These are phyloP conservation scores for Dromococcyx pavoninus DNA, from an alignment of 2,797 vertebrate genomes.

Conservation along the genomic window DNA sequence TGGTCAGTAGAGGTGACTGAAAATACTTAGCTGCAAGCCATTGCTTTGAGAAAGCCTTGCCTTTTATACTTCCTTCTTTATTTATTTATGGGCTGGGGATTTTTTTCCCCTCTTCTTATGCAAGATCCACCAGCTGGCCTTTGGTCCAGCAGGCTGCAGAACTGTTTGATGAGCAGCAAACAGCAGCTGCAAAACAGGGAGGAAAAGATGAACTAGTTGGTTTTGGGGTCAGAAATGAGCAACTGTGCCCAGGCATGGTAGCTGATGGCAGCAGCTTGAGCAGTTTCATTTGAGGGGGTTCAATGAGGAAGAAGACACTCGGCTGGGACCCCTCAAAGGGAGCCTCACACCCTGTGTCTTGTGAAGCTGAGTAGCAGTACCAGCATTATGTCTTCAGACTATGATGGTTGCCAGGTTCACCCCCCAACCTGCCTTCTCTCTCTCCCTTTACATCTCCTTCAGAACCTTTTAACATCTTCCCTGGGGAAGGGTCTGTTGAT, in stretches of 20 bases:
- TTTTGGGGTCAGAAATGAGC: not conserved
- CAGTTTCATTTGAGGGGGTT: not conserved
- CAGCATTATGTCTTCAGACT: accelerated
- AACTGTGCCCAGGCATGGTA: accelerated
- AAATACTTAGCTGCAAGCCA: slow-evolving; percentile 49
- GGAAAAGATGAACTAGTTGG: not conserved
- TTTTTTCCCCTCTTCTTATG: accelerated
- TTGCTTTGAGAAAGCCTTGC: not conserved
- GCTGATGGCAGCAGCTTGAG: not conserved
- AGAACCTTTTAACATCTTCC: not conserved
- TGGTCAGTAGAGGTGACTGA: slow-evolving; percentile 40
- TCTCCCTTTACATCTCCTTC: not conserved
- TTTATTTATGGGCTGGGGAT: slow-evolving; percentile 23
- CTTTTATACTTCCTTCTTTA: slow-evolving; percentile 12
- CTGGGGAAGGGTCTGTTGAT: not conserved
- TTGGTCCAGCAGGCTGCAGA: accelerated
- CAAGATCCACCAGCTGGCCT: not conserved
- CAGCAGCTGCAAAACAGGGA: not conserved
- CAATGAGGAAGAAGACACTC: not conserved
- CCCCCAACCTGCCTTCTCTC: not conserved
- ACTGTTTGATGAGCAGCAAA: not conserved
- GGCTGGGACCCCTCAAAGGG: accelerated
- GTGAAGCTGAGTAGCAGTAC: accelerated
- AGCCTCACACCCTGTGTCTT: accelerated
- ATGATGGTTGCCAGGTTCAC: accelerated